These are phyloP conservation scores for Abrostola tripartita DNA, from an alignment of 2,888 invertebrate species.

Conservation along the genomic window DNA sequence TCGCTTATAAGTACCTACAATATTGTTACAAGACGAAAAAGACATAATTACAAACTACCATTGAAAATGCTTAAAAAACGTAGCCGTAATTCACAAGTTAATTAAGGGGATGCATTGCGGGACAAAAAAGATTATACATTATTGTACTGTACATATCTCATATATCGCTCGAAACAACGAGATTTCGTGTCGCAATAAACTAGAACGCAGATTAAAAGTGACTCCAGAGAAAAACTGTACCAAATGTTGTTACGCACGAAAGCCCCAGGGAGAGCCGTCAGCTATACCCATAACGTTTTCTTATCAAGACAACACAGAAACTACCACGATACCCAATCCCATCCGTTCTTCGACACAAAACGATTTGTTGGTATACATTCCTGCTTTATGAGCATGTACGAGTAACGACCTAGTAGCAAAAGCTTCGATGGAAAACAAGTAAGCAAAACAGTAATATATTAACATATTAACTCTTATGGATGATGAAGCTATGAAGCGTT, in stretches of 20 bases:
- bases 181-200: slow-evolving; percentile 64
- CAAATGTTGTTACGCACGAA: slow-evolving; percentile 71
- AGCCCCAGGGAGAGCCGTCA: slow-evolving; percentile 73
- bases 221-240: slow-evolving; percentile 63
- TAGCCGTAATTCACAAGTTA: slow-evolving; percentile 15
- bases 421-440: slow-evolving; percentile 39
- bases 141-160: slow-evolving; percentile 8
- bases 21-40: too few relatives aligned
- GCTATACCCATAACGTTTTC: slow-evolving; percentile 77
- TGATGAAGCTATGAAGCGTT: slow-evolving; percentile 5
- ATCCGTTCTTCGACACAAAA: slow-evolving; percentile 41
- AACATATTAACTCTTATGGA: slow-evolving; percentile 13
- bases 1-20: too few relatives aligned
- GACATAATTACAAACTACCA: too few relatives aligned
- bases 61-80: too few relatives aligned
- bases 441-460: slow-evolving; percentile 8
- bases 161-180: slow-evolving; percentile 21
- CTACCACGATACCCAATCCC: slow-evolving; percentile 58
- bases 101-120: slow-evolving; percentile 15
- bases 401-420: slow-evolving; percentile 18
- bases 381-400: slow-evolving; percentile 29
- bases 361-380: slow-evolving; percentile 46
- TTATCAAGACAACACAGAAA: slow-evolving; percentile 77
- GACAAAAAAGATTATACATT: too few relatives aligned
- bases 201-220: slow-evolving; percentile 74